Evolutionary conservation across 2,888 invertebrate species (phyloP).

Genomic region (Philhelius pedissequus): DNA sequence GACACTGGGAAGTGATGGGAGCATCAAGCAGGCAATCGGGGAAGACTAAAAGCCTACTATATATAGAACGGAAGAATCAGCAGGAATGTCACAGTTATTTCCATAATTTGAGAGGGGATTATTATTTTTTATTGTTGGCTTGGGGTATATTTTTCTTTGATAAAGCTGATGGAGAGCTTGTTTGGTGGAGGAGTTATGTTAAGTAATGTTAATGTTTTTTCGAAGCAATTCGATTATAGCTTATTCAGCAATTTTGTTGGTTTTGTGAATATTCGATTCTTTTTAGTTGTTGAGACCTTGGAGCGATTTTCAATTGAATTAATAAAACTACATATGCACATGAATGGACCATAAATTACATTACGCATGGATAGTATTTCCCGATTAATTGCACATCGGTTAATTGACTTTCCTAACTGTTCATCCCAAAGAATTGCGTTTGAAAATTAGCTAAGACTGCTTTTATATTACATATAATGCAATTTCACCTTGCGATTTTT

Average conservation of each 20-base stretch:
- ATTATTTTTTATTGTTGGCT: constrained; percentile 55
- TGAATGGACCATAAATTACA: too few species aligned
- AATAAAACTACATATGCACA: too few species aligned
- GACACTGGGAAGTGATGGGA: constrained; percentile 22
- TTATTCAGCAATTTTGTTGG: not conserved
- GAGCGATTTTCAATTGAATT: too few species aligned
- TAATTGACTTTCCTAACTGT: too few species aligned
- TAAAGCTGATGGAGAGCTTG: not conserved
- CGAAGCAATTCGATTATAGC: not conserved
- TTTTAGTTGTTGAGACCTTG: too few species aligned
- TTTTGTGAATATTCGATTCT: not conserved
- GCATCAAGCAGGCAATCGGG: not conserved
- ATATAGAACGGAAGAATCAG: constrained; percentile 31
- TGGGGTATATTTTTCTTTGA: not conserved
- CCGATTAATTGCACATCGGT: too few species aligned
- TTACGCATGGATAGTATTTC: too few species aligned
- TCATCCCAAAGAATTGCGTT: too few species aligned
- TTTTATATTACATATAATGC: too few species aligned
- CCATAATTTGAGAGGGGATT: constrained; percentile 61
- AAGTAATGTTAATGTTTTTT: not conserved
- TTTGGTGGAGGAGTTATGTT: not conserved
- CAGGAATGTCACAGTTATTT: constrained; percentile 63
- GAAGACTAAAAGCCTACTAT: not conserved
- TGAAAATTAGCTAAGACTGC: too few species aligned
- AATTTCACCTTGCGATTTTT: too few species aligned